Evolutionary conservation across 1,140 invertebrate genomes (phyloP).

Genomic region (Aphelenchoides avenae): DNA sequence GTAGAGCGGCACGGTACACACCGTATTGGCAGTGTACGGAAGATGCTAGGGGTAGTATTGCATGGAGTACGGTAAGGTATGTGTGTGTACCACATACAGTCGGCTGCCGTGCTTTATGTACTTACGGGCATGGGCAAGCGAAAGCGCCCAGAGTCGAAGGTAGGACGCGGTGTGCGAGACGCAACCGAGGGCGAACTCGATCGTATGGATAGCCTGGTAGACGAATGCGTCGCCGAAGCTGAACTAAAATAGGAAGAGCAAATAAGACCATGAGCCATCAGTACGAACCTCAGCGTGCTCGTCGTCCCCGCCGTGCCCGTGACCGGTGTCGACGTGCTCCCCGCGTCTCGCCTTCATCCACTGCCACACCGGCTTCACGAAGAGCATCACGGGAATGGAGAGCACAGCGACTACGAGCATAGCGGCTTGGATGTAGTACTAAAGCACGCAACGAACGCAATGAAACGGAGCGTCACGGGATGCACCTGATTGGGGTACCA

Average conservation of each 20-base stretch:
- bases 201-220: slow-evolving; percentile 82
- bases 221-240: slow-evolving; percentile 83
- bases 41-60: no score
- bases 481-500: slow-evolving; percentile 56
- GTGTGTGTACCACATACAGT: no score
- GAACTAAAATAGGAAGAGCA: slow-evolving; percentile 68
- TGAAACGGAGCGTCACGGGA: slow-evolving; percentile 1
- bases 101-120: no score
- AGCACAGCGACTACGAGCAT: slow-evolving; percentile 72
- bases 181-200: slow-evolving; percentile 89
- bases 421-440: slow-evolving; percentile 71
- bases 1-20: no score
- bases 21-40: no score
- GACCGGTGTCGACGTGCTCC: slow-evolving; percentile 9
- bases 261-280: slow-evolving; percentile 63
- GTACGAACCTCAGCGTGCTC: slow-evolving; percentile 15
- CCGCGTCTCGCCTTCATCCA: slow-evolving; percentile 13
- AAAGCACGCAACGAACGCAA: slow-evolving; percentile 59
- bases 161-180: slow-evolving; percentile 93
- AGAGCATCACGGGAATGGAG: slow-evolving; percentile 85
- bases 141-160: slow-evolving; percentile 87
- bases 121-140: slow-evolving; percentile 87
- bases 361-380: slow-evolving; percentile 72
- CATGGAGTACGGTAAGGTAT: no score
- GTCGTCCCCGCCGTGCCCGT: slow-evolving; percentile 19